Evolutionary conservation across 2,888 invertebrate genomes (phyloP).

Genomic region (Drosophila macrospina): DNA sequence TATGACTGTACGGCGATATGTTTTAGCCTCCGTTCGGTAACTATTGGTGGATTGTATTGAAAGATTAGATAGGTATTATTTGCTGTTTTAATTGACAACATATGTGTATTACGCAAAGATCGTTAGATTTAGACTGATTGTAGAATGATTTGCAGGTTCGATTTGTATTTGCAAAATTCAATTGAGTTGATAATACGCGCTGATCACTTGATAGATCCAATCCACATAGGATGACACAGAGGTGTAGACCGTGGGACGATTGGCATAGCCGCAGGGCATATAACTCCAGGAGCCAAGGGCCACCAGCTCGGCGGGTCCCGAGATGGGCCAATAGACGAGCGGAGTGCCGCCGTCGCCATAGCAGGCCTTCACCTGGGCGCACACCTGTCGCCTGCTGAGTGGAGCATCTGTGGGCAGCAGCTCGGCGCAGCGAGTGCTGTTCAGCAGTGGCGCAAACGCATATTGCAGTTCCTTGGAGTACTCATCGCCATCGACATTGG

Average conservation of each 20-base stretch:
- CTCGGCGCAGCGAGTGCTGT: slow-evolving; percentile 47
- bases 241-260: slow-evolving; percentile 73
- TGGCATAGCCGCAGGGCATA: slow-evolving; percentile 76
- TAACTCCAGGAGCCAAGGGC: slow-evolving; percentile 79
- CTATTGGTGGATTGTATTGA: slow-evolving; percentile 8
- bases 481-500: slow-evolving; percentile 51
- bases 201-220: slow-evolving; percentile 77
- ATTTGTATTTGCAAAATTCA: slow-evolving; percentile 15
- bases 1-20: not conserved
- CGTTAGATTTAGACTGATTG: not conserved
- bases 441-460: slow-evolving; percentile 61
- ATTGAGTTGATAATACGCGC: slow-evolving; percentile 73
- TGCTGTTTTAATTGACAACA: slow-evolving; percentile 46
- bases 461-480: slow-evolving; percentile 72
- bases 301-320: slow-evolving; percentile 67
- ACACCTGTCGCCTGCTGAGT: slow-evolving; percentile 60
- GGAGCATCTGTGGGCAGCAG: slow-evolving; percentile 71
- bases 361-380: slow-evolving; percentile 70
- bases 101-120: slow-evolving; percentile 49
- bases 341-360: slow-evolving; percentile 81
- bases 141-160: too few relatives aligned
- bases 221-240: slow-evolving; percentile 62
- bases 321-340: slow-evolving; percentile 69
- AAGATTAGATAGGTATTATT: slow-evolving; percentile 51
- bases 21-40: slow-evolving; percentile 17